phyloP scores from a whole-genome alignment of 2,113 vertebrate species.

The Pica pica region DNA sequence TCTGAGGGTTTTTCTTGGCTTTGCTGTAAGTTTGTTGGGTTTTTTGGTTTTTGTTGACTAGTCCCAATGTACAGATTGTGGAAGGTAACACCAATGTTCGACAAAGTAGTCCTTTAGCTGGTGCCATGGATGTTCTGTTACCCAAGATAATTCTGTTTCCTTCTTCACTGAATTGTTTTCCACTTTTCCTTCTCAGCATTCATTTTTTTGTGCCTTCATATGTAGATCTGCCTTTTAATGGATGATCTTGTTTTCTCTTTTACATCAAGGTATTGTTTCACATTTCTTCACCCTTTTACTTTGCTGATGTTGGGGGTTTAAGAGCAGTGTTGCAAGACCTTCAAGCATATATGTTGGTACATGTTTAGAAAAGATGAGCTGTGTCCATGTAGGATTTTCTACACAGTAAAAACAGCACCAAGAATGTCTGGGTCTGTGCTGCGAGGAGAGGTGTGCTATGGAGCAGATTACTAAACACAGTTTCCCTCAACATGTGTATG shows the following conservation, averaged over 20 bases:
- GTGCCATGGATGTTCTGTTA: not conserved
- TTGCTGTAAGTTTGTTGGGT: not conserved
- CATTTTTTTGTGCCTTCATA: not conserved
- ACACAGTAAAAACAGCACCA: not conserved
- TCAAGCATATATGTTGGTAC: rapidly evolving
- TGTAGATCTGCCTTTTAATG: not conserved
- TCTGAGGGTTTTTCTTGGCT: not conserved
- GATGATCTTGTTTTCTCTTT: not conserved
- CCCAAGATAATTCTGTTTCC: not conserved
- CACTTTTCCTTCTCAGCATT: not conserved
- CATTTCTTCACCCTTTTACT: not conserved
- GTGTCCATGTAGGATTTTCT: not conserved
- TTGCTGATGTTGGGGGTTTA: rapidly evolving
- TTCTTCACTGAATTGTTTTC: not conserved
- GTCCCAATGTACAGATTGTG: too few species aligned
- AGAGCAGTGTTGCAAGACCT: not conserved
- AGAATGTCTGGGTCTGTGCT: not conserved
- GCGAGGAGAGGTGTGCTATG: not conserved
- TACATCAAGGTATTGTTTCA: not conserved
- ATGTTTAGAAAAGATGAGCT: not conserved
- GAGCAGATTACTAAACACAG: rapidly evolving
- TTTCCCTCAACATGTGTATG: not conserved
- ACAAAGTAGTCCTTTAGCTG: not conserved
- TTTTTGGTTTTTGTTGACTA: not conserved
- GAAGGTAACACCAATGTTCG: not conserved